A percentile compares a stretch with the other conserved stretches of the same genome.
Evolutionary conservation across 2,113 vertebrate species (phyloP).

Genomic region (Misgurnus mizolepis): DNA sequence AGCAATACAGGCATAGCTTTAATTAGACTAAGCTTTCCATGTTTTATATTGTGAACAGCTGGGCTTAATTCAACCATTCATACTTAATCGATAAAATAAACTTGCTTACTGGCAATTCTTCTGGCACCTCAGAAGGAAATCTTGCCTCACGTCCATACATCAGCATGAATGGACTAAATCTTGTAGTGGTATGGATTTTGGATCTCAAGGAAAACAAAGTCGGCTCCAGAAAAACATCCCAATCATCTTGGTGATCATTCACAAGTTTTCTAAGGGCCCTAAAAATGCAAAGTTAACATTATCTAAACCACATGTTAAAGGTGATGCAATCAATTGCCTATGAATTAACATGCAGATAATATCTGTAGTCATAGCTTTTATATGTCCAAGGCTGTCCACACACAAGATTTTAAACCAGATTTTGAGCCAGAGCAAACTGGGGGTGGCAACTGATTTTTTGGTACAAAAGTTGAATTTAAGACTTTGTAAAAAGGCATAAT

Average conservation of each 20-base stretch:
- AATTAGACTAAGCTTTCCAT: neutral
- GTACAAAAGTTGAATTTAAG: too few species aligned
- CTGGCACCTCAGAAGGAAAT: constrained; percentile 43
- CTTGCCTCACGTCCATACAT: constrained; percentile 53
- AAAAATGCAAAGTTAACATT: neutral
- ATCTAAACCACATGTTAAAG: too few species aligned
- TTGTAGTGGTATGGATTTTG: constrained; percentile 50
- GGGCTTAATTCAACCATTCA: neutral
- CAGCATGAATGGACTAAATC: constrained; percentile 39
- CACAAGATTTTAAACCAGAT: too few species aligned
- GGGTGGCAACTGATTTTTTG: too few species aligned
- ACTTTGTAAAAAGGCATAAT: too few species aligned
- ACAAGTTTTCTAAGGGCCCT: constrained; percentile 49
- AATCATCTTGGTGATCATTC: constrained; percentile 41
- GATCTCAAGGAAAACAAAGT: constrained; percentile 46
- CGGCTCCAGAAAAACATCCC: constrained; percentile 43
- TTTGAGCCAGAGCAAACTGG: too few species aligned
- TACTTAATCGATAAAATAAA: neutral
- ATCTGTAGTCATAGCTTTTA: too few species aligned
- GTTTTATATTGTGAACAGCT: neutral
- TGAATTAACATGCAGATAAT: too few species aligned
- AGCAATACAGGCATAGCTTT: too few species aligned
- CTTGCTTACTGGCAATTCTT: constrained; percentile 35
- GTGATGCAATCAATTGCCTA: too few species aligned
- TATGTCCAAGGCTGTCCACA: too few species aligned